Evolutionary conservation across 1,140 invertebrate species (phyloP).

Genomic region (Eupristina koningsbergeri): DNA sequence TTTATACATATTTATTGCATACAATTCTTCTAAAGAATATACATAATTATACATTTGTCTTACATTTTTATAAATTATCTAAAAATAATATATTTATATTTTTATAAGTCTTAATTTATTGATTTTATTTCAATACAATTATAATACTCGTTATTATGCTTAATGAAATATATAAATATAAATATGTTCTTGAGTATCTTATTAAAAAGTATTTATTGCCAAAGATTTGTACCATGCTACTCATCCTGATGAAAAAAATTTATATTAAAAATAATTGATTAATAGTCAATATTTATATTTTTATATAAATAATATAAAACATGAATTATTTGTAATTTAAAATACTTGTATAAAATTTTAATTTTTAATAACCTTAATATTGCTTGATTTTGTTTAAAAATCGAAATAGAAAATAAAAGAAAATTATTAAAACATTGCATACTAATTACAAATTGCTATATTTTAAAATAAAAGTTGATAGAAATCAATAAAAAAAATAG

Average conservation of each 20-base stretch:
- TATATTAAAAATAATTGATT: not conserved
- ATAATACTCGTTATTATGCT: not conserved
- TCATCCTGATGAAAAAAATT: slow-evolving; percentile 12
- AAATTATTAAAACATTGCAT: not conserved
- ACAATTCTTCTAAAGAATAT: not conserved
- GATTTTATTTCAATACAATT: not conserved
- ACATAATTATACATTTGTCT: too few relatives aligned
- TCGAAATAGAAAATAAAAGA: not conserved
- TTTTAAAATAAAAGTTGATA: not conserved
- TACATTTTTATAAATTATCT: not conserved
- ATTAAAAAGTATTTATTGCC: slow-evolving; percentile 29
- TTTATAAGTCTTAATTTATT: slow-evolving; percentile 3
- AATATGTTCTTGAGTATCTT: not conserved
- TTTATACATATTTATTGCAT: slow-evolving; percentile 33
- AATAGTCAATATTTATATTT: not conserved
- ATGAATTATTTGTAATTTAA: not conserved
- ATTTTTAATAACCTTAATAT: not conserved
- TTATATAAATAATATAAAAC: slow-evolving; percentile 1
- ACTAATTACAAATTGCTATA: too few relatives aligned
- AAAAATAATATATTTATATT: slow-evolving; percentile 9
- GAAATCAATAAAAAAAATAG: not conserved
- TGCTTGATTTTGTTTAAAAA: not conserved
- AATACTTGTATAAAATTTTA: not conserved
- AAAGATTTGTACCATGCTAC: slow-evolving; percentile 16
- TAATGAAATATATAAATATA: slow-evolving; percentile 23